Evolutionary conservation across 1,140 invertebrate species (phyloP), one percentile per base, ranked within the genome.

Genomic region (Drosophila fuyamai): DNA sequence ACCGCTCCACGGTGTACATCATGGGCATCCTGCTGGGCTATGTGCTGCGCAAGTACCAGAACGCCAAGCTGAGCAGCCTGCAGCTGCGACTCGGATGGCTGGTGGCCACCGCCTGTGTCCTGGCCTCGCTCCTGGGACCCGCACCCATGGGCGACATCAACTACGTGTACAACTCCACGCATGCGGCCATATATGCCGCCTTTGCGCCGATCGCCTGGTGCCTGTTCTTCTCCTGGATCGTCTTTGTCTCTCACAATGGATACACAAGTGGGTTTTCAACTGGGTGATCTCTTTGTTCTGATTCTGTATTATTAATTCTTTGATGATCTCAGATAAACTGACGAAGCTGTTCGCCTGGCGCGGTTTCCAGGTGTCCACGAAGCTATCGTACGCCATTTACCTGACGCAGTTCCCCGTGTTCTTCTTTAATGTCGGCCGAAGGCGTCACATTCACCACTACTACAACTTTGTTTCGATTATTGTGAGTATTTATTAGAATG

Each of bases 121-220:
- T 94, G 4, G 92, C 92, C 5, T 94, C 95, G 2, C 93, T 95
- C 54, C 85, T 95, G 41, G 94, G 94, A 1, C 95, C 95, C 4
- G 93, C 95, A 1, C 93, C 93, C 48, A 96, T 96, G 95, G 94
- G 95, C 0, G 93, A 93, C 16, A 94, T 95, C n/a, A 91, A 94
- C 81, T 96, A 96, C 65, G 91, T 94, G 7, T 96, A 96, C 65
- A 94, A 95, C 77, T 93, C 94, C 5, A 92, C 93, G 1, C 94
- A 96, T 84, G 95, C 95, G 1, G 95, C 95, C 4, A 93, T 94
- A 51, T 96, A 96, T 72, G 95, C 95, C 35, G 95, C 96, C 13
- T 95, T 96, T 79, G 94, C 95, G 27, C 96, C 96, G 0, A 95
- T 96, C 47, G 93, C 94, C 8, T 96, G 95, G 95, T 96, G 95